Base-by-base conservation (phyloP, 2,888 invertebrate species). In the Marronus borbonicus region DNA sequence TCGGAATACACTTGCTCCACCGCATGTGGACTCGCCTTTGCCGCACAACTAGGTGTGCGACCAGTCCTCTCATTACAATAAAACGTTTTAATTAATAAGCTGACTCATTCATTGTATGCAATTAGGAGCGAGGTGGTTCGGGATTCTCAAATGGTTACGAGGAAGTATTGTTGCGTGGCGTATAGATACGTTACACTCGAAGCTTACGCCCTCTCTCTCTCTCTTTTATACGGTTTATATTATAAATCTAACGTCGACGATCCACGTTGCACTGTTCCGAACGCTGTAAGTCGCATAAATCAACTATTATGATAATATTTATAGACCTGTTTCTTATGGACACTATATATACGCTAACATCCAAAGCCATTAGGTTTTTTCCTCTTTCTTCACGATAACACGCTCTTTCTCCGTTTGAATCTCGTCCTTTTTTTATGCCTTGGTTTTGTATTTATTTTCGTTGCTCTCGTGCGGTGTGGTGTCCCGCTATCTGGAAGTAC, bases 91-190 rank as follows among this genome's bases (percentile, higher is more conserved):
- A 58, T 74, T 74, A 74, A 74, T 74, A 60, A 74, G 24, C 58
- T 60, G 74, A 74, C 31, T 58, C 74, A 74, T 24, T 74, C 74
- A 74, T 74, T 74, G 74, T 74, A 44, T 58, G 74, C 74, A 36
- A 74, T 58, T 66, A 66, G 65, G 44, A 39, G 65, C 10, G 55
- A 20, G 55, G 55, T 55, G 55, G 55, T 55, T 8, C 55, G 65
- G 17, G 36, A 62, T 31, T 66, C 44, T 66, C 8, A 66, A 44
- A 66, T 20, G 65, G 55, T 20, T 20, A 66, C 44, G 44, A 66
- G 65, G 65, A 66, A 66, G 65, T 66, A 66, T 55, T 55, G 55
- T 55, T 8, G 17, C 55, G 17, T 31, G 31, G 31, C 20, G 20
- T 20, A 55, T 55, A 17, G 8, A 55, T 55, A 20, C 55, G 8